These are phyloP conservation scores for Adrianichthys oophorus DNA, from an alignment of 2,797 vertebrate genomes.

Conservation along the genomic window DNA sequence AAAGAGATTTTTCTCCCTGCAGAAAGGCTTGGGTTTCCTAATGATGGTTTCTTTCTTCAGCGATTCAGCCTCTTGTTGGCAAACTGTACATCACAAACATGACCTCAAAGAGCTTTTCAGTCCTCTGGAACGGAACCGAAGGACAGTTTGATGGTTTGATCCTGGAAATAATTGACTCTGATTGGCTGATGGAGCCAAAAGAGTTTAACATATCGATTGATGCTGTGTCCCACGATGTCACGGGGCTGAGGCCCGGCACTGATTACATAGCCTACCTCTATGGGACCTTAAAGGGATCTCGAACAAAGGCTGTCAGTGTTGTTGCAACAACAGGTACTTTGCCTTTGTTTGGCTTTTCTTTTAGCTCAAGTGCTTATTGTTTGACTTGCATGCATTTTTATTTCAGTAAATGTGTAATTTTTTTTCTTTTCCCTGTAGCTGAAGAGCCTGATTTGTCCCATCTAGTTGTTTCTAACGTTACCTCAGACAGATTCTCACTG, in stretches of 20 bases:
- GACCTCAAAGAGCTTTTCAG: conserved; percentile 89
- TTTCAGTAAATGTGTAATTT: conserved; percentile 25
- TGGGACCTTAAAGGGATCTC: conserved; percentile 81
- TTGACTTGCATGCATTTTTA: conserved; percentile 15
- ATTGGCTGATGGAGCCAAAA: conserved; percentile 86
- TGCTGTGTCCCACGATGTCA: conserved; percentile 79
- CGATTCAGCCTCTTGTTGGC: conserved; percentile 81
- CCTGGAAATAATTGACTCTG: conserved; percentile 96
- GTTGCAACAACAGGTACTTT: conserved; percentile 91
- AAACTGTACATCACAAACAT: conserved; percentile 85
- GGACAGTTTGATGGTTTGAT: conserved; percentile 86
- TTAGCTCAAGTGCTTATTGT: no score
- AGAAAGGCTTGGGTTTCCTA: conserved; percentile 45
- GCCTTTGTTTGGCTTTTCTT: conserved; percentile 12
- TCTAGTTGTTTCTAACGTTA: conserved; percentile 86
- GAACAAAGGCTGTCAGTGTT: conserved; percentile 84
- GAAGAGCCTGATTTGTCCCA: conserved; percentile 85
- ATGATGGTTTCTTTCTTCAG: conserved; percentile 81
- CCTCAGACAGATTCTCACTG: conserved; percentile 84
- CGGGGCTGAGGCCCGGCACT: conserved; percentile 89
- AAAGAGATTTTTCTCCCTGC: conserved; percentile 1
- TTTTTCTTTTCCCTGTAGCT: conserved; percentile 65
- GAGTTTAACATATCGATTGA: conserved; percentile 85
- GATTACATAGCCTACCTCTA: conserved; percentile 95
- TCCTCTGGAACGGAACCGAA: conserved; percentile 85